These are phyloP conservation scores for Mythimna loreyi DNA, from an alignment of 2,888 invertebrate species.

Conservation along the genomic window DNA sequence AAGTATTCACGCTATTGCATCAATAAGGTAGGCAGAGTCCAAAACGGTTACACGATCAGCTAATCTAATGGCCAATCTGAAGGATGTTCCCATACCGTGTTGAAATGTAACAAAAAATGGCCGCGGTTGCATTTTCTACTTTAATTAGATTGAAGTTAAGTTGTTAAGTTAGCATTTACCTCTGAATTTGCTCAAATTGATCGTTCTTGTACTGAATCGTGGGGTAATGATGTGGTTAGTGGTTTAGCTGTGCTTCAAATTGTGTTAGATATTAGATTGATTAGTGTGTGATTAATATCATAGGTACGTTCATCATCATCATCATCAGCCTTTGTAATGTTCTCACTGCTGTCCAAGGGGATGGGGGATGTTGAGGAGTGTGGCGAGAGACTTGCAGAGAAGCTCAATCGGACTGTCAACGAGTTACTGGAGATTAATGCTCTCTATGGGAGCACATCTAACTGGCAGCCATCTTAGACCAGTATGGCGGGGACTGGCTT, in stretches of 20 bases:
- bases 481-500: too few species aligned
- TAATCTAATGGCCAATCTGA: constrained; percentile 45
- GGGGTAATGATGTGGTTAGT: constrained; percentile 25
- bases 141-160: constrained; percentile 45
- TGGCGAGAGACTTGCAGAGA: too few species aligned
- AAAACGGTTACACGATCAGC: constrained; percentile 34
- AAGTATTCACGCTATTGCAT: constrained; percentile 44
- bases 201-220: constrained; percentile 10
- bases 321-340: too few species aligned
- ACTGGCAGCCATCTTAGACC: too few species aligned
- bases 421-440: too few species aligned
- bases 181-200: constrained; percentile 37
- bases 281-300: not conserved
- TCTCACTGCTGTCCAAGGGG: too few species aligned
- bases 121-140: constrained; percentile 32
- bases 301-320: too few species aligned
- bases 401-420: too few species aligned
- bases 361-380: too few species aligned
- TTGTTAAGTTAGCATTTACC: constrained; percentile 24
- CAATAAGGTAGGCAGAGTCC: constrained; percentile 36
- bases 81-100: constrained; percentile 60
- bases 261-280: not conserved
- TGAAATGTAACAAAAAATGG: constrained; percentile 50
- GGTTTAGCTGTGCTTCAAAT: not conserved
- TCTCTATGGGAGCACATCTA: too few species aligned